Percentiles rank a stretch among this genome's conserved stretches.
Conservation (phyloP, 2,888 invertebrate species). For the Mycogona germanica region DNA sequence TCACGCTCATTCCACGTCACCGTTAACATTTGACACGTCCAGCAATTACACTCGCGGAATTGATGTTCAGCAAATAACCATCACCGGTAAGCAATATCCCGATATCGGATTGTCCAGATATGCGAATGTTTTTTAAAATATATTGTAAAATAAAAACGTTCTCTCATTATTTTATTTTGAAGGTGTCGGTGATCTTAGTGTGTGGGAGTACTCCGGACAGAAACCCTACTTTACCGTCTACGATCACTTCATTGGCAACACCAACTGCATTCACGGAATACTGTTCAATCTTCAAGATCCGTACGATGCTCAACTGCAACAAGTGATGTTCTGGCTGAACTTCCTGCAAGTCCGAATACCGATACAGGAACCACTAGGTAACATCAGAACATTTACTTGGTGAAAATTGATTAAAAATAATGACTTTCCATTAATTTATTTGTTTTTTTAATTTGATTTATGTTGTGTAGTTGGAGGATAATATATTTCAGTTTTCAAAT, state of each 20-base stretch:
- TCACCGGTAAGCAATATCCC: conserved; percentile 29
- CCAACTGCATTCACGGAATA: conserved; percentile 48
- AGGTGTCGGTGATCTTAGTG: conserved; percentile 49
- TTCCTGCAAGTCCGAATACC: conserved; percentile 54
- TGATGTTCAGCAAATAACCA: conserved; percentile 45
- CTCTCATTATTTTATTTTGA: conserved; percentile 28
- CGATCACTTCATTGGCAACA: conserved; percentile 55
- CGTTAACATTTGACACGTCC: conserved; percentile 38
- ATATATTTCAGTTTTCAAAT: conserved; percentile 1
- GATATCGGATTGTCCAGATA: not conserved
- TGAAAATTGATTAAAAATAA: too few species aligned
- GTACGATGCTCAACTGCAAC: conserved; percentile 48
- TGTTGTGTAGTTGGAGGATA: too few species aligned
- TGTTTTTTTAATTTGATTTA: too few species aligned
- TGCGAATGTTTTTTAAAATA: not conserved
- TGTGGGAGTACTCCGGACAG: conserved; percentile 66
- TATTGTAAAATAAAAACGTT: not conserved
- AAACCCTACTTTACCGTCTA: conserved; percentile 55
- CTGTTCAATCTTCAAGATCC: conserved; percentile 54
- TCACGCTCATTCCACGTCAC: conserved; percentile 16
- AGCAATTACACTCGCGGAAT: conserved; percentile 49
- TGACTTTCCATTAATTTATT: too few species aligned
- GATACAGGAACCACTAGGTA: conserved; percentile 46
- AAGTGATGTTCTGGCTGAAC: conserved; percentile 59
- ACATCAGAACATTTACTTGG: conserved; percentile 21